Percentiles rank a stretch among this genome's conserved stretches.
Conservation (phyloP, 2,888 invertebrate genomes). For the Harpalus rufipes region DNA sequence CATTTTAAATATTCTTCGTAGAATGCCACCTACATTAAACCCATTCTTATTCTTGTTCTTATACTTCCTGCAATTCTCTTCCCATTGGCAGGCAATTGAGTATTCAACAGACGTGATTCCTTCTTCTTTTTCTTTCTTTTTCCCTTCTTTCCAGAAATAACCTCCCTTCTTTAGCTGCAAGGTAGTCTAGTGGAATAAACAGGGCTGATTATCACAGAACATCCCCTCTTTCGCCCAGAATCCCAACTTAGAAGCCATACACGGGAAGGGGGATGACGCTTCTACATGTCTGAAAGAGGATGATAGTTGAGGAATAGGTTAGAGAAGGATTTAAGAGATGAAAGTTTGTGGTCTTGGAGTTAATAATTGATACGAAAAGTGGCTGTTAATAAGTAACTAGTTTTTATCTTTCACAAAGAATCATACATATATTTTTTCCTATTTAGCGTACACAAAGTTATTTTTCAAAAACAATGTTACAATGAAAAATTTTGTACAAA, state of each 20-base stretch:
- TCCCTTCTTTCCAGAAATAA: slow-evolving; percentile 6
- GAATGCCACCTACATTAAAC: not conserved
- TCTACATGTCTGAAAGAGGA: not conserved
- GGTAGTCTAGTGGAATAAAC: slow-evolving; percentile 38
- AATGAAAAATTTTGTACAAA: too few species aligned
- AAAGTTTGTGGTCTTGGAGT: too few species aligned
- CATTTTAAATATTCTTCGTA: not conserved
- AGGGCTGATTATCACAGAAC: slow-evolving; percentile 42
- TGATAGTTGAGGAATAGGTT: slow-evolving; percentile 17
- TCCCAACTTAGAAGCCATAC: not conserved
- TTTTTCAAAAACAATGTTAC: too few species aligned
- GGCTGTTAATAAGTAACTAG: too few species aligned
- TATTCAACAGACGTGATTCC: slow-evolving; percentile 41
- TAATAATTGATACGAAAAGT: too few species aligned
- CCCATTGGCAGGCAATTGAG: slow-evolving; percentile 39
- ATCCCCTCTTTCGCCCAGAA: slow-evolving; percentile 1
- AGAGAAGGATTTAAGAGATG: not conserved
- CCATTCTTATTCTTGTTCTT: not conserved
- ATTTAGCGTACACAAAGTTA: too few species aligned
- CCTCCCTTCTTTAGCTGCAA: not conserved
- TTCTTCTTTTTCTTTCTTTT: slow-evolving; percentile 6
- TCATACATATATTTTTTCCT: too few species aligned
- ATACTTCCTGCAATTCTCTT: not conserved
- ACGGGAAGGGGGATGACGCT: not conserved
- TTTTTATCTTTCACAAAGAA: too few species aligned